Evolutionary conservation across 2,113 vertebrate species (phyloP).

Genomic region (Andinoacara biseriatus): DNA sequence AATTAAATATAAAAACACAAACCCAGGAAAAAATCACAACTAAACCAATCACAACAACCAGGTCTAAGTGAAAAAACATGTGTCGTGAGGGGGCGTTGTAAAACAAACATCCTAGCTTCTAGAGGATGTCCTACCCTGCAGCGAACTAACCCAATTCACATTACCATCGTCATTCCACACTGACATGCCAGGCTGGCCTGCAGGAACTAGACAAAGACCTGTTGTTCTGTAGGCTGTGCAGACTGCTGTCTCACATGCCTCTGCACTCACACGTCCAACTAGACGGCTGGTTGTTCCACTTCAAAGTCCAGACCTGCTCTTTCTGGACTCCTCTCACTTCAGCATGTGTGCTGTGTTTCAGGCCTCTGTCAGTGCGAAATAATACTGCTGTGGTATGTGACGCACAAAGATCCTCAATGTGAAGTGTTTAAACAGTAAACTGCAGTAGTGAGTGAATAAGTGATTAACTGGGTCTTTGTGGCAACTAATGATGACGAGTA

Average conservation of each 20-base stretch:
- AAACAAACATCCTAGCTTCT: conserved; percentile 68
- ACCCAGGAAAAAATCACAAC: conserved; percentile 4
- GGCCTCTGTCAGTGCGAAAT: neutral
- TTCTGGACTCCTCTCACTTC: conserved; percentile 10
- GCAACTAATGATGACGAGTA: neutral
- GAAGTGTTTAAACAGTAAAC: neutral
- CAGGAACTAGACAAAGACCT: conserved; percentile 71
- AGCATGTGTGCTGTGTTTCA: neutral
- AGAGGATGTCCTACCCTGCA: conserved; percentile 62
- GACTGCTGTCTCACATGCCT: conserved; percentile 54
- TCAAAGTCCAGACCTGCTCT: conserved; percentile 20
- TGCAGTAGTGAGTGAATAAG: neutral
- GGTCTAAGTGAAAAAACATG: conserved; percentile 16
- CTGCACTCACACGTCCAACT: conserved; percentile 37
- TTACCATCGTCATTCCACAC: conserved; percentile 68
- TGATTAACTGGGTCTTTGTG: neutral
- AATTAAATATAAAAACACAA: neutral
- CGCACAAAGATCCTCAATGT: neutral
- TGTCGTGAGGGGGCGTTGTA: conserved; percentile 56
- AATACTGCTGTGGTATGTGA: neutral
- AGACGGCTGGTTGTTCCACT: neutral
- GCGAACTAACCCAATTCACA: conserved; percentile 58
- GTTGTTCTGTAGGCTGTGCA: conserved; percentile 63
- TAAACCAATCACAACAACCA: neutral
- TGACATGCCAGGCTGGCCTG: conserved; percentile 60